Evolutionary conservation across 2,888 invertebrate genomes (phyloP).

Genomic region (Nymphalis polychloros): DNA sequence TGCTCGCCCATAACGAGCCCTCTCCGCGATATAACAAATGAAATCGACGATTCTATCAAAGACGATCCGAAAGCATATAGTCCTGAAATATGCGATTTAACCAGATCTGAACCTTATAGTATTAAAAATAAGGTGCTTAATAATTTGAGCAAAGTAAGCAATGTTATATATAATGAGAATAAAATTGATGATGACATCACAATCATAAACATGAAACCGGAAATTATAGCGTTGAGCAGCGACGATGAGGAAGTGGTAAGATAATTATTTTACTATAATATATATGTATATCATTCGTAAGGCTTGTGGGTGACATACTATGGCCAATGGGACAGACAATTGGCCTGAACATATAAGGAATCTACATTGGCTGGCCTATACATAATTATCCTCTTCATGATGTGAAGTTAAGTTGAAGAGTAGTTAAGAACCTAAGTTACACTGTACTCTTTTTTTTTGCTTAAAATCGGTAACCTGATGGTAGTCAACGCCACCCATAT

Average conservation of each 20-base stretch:
- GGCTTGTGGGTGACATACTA: not conserved
- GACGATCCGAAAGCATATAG: slow-evolving; percentile 14
- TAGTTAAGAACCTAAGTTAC: no score
- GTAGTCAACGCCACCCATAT: no score
- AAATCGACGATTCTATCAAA: slow-evolving; percentile 38
- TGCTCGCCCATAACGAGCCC: slow-evolving; percentile 69
- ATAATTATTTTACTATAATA: slow-evolving; percentile 5
- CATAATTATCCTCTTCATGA: no score
- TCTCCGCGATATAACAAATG: slow-evolving; percentile 54
- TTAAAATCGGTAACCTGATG: no score
- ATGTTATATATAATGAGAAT: slow-evolving; percentile 44
- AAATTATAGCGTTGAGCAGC: slow-evolving; percentile 73
- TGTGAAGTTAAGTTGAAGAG: no score
- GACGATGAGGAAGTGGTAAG: slow-evolving; percentile 70
- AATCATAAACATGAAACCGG: slow-evolving; percentile 62
- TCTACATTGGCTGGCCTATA: no score
- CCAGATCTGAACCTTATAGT: slow-evolving; percentile 31
- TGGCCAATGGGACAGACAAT: no score
- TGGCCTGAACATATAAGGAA: no score
- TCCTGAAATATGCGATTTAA: slow-evolving; percentile 34
- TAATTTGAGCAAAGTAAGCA: slow-evolving; percentile 38
- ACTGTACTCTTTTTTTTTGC: no score
- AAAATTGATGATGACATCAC: slow-evolving; percentile 66
- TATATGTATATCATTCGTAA: not conserved
- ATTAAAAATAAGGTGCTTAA: slow-evolving; percentile 46